These are phyloP conservation scores for Agonopterix heracliana DNA, from an alignment of 2,888 invertebrate genomes.

Conservation along the genomic window DNA sequence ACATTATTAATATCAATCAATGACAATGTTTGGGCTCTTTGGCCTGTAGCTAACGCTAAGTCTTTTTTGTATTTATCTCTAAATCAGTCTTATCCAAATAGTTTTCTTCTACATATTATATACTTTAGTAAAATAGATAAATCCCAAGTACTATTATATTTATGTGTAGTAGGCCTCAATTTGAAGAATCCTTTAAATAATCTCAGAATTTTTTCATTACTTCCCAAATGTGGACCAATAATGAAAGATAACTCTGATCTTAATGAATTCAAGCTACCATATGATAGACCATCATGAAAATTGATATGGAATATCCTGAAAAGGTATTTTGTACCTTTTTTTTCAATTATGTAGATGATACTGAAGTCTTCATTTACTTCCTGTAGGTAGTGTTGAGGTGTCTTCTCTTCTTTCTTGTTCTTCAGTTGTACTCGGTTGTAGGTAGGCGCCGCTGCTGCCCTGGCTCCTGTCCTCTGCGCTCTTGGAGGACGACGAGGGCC, in stretches of 20 bases:
- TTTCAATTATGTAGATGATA: conserved; percentile 8
- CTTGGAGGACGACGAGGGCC: conserved; percentile 5
- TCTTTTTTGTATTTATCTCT: conserved; percentile 3
- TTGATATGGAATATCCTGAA: too few species aligned
- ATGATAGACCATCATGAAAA: background rate
- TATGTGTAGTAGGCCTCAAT: conserved; percentile 1
- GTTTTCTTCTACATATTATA: background rate
- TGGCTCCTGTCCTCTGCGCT: background rate
- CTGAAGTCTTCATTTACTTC: conserved; percentile 4
- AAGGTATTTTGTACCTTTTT: background rate
- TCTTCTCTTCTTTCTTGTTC: background rate
- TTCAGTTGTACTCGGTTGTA: background rate
- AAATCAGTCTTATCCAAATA: background rate
- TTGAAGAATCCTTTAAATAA: conserved; percentile 6
- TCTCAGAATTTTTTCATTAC: background rate
- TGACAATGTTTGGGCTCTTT: conserved; percentile 4
- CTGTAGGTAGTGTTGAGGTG: conserved; percentile 2
- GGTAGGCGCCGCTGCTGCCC: background rate
- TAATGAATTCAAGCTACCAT: background rate
- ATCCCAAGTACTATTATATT: conserved; percentile 3
- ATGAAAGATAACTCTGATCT: conserved; percentile 2
- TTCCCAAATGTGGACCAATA: background rate
- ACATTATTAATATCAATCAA: conserved; percentile 1
- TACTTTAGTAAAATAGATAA: conserved; percentile 1
- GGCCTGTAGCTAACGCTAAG: conserved; percentile 6